Conservation (phyloP, 2,113 vertebrate genomes). For the Eulemur macaco region DNA sequence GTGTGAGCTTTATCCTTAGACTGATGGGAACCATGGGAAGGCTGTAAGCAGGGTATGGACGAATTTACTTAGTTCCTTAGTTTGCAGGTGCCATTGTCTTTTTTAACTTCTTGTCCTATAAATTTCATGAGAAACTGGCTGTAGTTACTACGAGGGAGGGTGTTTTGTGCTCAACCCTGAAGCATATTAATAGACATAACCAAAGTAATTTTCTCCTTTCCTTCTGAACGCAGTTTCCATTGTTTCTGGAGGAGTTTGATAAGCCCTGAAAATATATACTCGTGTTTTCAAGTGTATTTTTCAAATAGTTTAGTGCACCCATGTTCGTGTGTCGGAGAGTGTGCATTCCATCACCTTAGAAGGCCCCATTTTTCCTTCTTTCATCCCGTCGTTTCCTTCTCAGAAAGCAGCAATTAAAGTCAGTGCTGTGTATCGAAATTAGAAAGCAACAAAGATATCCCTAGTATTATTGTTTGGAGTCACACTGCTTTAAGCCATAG, state of each 20-base stretch:
- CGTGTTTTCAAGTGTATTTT: conserved; percentile 8
- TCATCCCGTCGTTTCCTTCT: neutral
- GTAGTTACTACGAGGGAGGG: neutral
- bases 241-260: neutral
- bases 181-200: conserved; percentile 1
- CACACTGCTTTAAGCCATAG: conserved; percentile 35
- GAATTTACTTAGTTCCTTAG: neutral
- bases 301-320: neutral
- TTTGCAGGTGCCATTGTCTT: neutral
- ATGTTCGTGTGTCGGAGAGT: neutral
- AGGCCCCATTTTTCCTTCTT: neutral
- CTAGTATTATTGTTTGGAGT: neutral
- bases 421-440: neutral
- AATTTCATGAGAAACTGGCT: neutral
- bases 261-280: neutral
- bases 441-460: neutral
- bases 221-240: neutral
- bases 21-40: neutral
- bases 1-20: neutral
- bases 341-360: neutral
- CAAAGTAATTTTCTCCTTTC: neutral
- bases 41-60: neutral
- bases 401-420: conserved; percentile 14
- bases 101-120: neutral
- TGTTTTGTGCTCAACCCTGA: neutral